phyloP scores from a whole-genome alignment of 1,140 invertebrate species.

The Scaptomyza pallida region DNA sequence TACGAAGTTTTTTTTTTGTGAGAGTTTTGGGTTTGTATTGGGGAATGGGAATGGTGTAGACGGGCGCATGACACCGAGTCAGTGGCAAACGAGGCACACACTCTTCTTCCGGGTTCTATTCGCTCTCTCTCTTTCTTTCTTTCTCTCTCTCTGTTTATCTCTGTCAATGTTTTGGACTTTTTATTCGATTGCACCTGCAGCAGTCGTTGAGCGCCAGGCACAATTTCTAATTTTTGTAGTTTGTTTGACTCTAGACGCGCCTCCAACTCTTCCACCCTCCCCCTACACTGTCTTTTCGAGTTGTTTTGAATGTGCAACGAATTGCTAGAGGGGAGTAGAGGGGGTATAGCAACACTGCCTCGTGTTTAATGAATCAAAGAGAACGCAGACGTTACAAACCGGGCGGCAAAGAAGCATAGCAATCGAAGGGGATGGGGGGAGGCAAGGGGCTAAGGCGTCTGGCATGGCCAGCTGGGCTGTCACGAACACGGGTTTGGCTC shows the following conservation, averaged over 20 bases:
- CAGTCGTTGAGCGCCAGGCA: constrained; percentile 59
- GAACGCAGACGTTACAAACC: constrained; percentile 34
- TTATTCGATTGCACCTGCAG: constrained; percentile 72
- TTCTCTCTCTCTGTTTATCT: constrained; percentile 14
- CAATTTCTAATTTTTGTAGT: constrained; percentile 72
- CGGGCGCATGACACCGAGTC: constrained; percentile 20
- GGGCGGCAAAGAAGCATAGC: constrained; percentile 4
- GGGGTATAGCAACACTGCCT: constrained; percentile 4
- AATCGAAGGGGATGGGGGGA: neutral
- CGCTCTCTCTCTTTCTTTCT: constrained; percentile 3
- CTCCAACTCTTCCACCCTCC: neutral
- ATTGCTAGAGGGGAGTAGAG: neutral
- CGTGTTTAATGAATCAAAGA: constrained; percentile 70
- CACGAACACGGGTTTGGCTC: constrained; percentile 65
- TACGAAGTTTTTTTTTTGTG: constrained; percentile 18
- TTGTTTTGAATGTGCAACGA: constrained; percentile 29
- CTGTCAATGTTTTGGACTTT: constrained; percentile 42
- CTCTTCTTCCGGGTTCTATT: constrained; percentile 68
- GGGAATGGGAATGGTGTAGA: neutral
- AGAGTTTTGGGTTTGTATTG: constrained; percentile 26
- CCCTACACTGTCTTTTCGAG: neutral
- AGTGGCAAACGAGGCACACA: constrained; percentile 41
- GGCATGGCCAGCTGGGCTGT: constrained; percentile 64
- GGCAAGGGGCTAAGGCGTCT: neutral
- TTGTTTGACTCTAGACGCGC: constrained; percentile 40